These are phyloP conservation scores for Laupala kohalensis DNA, from an alignment of 1,140 invertebrate genomes.

Conservation along the genomic window DNA sequence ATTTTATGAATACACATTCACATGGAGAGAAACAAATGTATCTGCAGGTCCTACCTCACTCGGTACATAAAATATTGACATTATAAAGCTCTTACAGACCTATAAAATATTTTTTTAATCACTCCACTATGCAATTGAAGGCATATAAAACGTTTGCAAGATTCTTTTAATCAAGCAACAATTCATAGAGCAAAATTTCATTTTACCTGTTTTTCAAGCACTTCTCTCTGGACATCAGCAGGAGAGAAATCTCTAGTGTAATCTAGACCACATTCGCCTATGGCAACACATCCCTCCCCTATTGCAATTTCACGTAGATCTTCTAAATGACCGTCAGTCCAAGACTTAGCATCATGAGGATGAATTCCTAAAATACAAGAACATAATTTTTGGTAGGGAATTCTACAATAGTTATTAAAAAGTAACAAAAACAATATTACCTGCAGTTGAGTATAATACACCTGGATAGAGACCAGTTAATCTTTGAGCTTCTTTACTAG, in stretches of 20 bases:
- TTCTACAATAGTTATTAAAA: background rate
- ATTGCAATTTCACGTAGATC: constrained; percentile 57
- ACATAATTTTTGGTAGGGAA: background rate
- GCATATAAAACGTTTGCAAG: too few species aligned
- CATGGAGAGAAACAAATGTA: too few species aligned
- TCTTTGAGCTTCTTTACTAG: constrained; percentile 79
- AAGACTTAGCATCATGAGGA: constrained; percentile 90
- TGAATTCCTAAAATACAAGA: constrained; percentile 54
- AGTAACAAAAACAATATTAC: constrained; percentile 29
- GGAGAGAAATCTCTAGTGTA: constrained; percentile 90
- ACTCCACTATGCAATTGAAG: too few species aligned
- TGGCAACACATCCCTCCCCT: constrained; percentile 81
- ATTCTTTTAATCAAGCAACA: too few species aligned
- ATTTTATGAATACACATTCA: too few species aligned
- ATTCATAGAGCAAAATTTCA: too few species aligned
- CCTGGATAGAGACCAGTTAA: constrained; percentile 78
- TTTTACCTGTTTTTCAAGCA: constrained; percentile 76
- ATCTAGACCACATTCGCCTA: constrained; percentile 89
- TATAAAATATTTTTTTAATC: constrained; percentile 1
- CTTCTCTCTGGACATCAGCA: constrained; percentile 67
- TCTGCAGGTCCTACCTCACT: too few species aligned
- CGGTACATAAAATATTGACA: too few species aligned
- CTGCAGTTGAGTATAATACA: constrained; percentile 82
- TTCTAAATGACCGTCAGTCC: constrained; percentile 59
- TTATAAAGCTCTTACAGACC: too few species aligned